Percentiles rank a stretch among this genome's conserved stretches.
Evolutionary conservation across 2,888 invertebrate species (phyloP).

Genomic region (Drosophila recens): DNA sequence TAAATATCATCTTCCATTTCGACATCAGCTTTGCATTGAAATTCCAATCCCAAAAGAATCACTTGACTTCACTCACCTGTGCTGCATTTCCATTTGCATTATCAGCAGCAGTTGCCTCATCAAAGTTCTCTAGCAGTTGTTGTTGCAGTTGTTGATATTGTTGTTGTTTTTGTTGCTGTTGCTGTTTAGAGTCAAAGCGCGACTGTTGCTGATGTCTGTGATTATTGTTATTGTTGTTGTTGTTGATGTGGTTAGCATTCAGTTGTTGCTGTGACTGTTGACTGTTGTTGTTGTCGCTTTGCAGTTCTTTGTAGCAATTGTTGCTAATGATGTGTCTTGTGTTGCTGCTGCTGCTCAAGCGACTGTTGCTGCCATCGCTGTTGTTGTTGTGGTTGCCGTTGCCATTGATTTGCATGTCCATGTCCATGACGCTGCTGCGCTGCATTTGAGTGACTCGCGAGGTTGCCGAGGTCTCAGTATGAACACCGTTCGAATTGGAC

Average conservation of each 20-base stretch:
- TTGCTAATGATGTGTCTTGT: conserved; percentile 73
- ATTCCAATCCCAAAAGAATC: conserved; percentile 8
- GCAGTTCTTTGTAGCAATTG: conserved; percentile 74
- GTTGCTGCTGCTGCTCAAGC: conserved; percentile 39
- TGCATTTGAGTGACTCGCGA: conserved; percentile 82
- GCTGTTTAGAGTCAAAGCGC: conserved; percentile 56
- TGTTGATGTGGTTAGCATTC: conserved; percentile 48
- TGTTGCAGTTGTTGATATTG: conserved; percentile 34
- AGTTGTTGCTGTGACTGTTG: conserved; percentile 48
- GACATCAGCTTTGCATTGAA: conserved; percentile 1
- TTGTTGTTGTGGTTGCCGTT: conserved; percentile 33
- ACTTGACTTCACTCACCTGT: conserved; percentile 69
- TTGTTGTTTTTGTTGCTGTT: conserved; percentile 27
- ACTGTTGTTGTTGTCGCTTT: conserved; percentile 61
- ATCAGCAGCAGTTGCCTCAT: conserved; percentile 66
- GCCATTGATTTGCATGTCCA: conserved; percentile 74
- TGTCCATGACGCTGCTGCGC: conserved; percentile 64
- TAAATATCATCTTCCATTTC: conserved; percentile 5
- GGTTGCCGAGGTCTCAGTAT: conserved; percentile 76
- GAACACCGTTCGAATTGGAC: conserved; percentile 76
- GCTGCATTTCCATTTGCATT: conserved; percentile 72
- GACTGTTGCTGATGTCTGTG: conserved; percentile 53
- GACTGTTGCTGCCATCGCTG: conserved; percentile 45
- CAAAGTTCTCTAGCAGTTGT: conserved; percentile 48
- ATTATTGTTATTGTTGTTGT: conserved; percentile 55